These are phyloP conservation scores for Troides aeacus DNA, from an alignment of 2,888 invertebrate species.

Conservation along the genomic window DNA sequence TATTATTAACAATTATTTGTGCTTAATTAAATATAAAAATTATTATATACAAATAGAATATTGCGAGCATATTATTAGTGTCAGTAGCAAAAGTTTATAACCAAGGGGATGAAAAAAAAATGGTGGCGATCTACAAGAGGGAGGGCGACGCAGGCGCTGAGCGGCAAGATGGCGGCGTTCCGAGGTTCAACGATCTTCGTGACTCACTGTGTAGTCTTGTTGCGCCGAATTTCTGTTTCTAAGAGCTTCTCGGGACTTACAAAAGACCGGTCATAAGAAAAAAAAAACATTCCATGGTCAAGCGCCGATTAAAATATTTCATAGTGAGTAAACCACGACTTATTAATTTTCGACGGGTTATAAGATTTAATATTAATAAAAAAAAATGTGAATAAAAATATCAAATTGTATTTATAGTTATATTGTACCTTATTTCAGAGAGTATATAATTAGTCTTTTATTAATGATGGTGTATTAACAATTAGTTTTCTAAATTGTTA, in stretches of 20 bases:
- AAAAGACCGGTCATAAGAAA: slow-evolving; percentile 28
- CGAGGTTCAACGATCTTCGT: slow-evolving; percentile 65
- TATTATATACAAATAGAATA: not conserved
- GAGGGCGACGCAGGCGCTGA: slow-evolving; percentile 46
- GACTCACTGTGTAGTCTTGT: slow-evolving; percentile 59
- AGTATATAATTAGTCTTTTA: not conserved
- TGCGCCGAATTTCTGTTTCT: slow-evolving; percentile 53
- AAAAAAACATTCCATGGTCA: slow-evolving; percentile 28
- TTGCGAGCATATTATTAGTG: not conserved
- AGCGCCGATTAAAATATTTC: slow-evolving; percentile 31
- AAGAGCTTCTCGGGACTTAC: slow-evolving; percentile 30
- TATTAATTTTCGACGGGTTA: slow-evolving; percentile 21
- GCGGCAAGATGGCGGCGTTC: slow-evolving; percentile 41
- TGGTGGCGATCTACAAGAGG: slow-evolving; percentile 17
- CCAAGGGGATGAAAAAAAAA: slow-evolving; percentile 17
- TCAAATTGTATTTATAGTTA: not conserved
- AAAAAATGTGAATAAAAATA: not conserved
- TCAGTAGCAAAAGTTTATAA: slow-evolving; percentile 2
- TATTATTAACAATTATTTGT: not conserved
- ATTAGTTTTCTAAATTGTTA: too few species aligned
- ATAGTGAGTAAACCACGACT: slow-evolving; percentile 25
- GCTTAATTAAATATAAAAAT: not conserved
- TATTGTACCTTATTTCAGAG: not conserved
- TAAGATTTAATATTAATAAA: slow-evolving; percentile 23
- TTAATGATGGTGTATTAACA: too few species aligned